Evolutionary conservation across 1,140 invertebrate genomes (phyloP), one percentile per base, ranked within the genome.

Genomic region (Lepidotrigona ventralis): DNA sequence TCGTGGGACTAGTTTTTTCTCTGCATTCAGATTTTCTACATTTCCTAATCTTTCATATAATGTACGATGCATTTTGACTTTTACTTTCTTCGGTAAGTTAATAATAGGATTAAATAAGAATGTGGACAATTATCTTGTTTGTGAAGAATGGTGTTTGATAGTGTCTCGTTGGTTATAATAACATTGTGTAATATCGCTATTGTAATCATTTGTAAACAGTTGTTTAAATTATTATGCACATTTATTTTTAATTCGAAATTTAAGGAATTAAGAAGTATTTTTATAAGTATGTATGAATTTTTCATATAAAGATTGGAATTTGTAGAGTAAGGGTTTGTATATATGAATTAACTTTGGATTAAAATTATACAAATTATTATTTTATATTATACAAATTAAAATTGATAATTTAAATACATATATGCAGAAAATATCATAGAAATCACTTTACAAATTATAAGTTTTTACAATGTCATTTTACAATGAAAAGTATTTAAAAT

Each of bases 121-220:
- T 46, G 23, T n/a, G 26, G 33, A 3, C 8, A 0, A 5, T 63
- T 76, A 76, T 76, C 56, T 76, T 76, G n/a, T 76, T 76, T 76
- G 11, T 26, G 15, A 17, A 15, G 26, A 63, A 63, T 17, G 6
- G 14, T 12, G 23, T 9, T n/a, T 21, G 60, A 76, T 63, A 58
- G 11, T 60, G 33, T 26, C 17, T 39, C 1, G 29, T 58, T 26
- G 12, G 8, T 26, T n/a, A n/a, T 63, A 21, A 60, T 19, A 46
- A 46, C 26, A 58, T 63, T 46, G 9, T 9, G 33, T 26, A 60
- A 60, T 46, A 19, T 9, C 17, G 21, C 8, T 12, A 29, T 4
- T 21, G 1, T 46, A 12, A 21, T 23, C 26, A 29, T 66, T 4
- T 66, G 17, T 1, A 15, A 21, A 6, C 39, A 46, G 39, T 46